Percentiles rank a stretch among this genome's conserved stretches.
phyloP scores from a whole-genome alignment of 2,113 vertebrate genomes.

The Hydrolagus affinis region DNA sequence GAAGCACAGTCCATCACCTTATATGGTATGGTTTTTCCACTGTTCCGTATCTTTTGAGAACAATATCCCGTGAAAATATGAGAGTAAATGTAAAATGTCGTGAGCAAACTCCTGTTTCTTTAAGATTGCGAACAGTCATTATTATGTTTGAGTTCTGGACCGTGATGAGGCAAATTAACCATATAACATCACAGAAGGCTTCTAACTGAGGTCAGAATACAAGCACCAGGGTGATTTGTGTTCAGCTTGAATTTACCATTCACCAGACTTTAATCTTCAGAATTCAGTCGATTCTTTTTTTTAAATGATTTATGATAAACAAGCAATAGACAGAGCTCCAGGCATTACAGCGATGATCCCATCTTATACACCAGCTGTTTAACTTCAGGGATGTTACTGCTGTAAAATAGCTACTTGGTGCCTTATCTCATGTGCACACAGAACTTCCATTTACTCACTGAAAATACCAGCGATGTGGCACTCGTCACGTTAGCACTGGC shows the following conservation, averaged over 20 bases:
- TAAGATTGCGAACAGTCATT: background rate
- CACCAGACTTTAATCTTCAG: background rate
- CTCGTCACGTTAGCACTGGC: background rate
- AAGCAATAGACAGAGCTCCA: background rate
- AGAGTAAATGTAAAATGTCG: background rate
- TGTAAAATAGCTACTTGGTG: background rate
- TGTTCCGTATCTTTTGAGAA: background rate
- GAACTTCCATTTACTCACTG: background rate
- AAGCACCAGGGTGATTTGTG: background rate
- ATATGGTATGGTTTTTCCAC: background rate
- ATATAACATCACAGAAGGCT: background rate
- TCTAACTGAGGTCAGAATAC: background rate
- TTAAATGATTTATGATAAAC: background rate
- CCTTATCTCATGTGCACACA: background rate
- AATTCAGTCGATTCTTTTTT: background rate
- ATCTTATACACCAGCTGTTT: background rate
- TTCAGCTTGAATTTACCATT: background rate
- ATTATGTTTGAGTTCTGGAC: background rate
- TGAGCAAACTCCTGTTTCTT: background rate
- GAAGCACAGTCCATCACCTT: background rate
- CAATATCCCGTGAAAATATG: background rate
- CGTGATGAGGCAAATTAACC: background rate
- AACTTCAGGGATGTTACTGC: background rate
- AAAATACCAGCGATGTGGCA: background rate
- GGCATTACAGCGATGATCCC: background rate